Percentiles rank a stretch among this genome's conserved stretches.
Conservation (phyloP, 2,888 invertebrate species). For the Phengaris alcon region DNA sequence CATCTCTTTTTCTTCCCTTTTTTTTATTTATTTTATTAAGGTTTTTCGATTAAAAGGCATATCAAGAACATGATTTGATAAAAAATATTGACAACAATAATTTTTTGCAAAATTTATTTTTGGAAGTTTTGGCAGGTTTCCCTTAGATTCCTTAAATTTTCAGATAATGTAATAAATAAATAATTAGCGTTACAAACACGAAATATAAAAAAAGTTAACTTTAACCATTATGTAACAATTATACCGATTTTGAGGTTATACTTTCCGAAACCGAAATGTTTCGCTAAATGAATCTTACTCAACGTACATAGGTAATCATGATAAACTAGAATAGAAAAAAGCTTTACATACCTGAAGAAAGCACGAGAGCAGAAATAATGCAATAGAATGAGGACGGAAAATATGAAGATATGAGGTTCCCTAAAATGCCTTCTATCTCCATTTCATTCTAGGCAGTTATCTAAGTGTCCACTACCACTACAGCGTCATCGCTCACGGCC, state of each 20-base stretch:
- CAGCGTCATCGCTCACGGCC: constrained; percentile 60
- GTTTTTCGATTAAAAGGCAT: too few relatives aligned
- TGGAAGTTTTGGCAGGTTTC: background rate
- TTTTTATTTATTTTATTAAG: background rate
- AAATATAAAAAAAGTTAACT: background rate
- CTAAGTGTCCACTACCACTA: constrained; percentile 67
- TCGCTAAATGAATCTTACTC: background rate
- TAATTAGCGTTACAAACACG: background rate
- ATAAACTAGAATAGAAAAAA: constrained; percentile 6
- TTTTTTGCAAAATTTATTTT: background rate
- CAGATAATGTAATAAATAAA: too few relatives aligned
- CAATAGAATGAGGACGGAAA: constrained; percentile 70
- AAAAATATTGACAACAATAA: background rate
- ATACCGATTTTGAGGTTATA: constrained; percentile 5
- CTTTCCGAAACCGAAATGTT: background rate
- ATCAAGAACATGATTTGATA: background rate
- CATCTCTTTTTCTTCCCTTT: background rate
- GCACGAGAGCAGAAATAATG: constrained; percentile 58
- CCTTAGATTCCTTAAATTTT: too few relatives aligned
- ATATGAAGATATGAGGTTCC: constrained; percentile 65
- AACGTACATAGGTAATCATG: background rate
- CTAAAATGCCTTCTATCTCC: constrained; percentile 69
- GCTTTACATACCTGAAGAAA: constrained; percentile 61
- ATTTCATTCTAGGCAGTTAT: constrained; percentile 70
- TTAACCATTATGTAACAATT: background rate